Evolutionary conservation across 1,140 invertebrate species (phyloP), one percentile per base, ranked within the genome.

Genomic region (Heliconius nattereri): DNA sequence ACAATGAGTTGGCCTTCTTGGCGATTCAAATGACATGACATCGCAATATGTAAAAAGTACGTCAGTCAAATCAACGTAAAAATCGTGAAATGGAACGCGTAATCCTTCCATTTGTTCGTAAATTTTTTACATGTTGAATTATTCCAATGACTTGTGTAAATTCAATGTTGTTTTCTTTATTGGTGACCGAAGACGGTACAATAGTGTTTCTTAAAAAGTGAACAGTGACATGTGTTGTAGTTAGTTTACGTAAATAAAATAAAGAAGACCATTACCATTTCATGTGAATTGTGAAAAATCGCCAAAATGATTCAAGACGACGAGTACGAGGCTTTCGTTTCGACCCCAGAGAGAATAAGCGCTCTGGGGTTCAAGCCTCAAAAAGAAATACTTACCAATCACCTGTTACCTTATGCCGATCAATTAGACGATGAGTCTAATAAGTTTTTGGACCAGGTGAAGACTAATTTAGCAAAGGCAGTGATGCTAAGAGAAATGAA

Each of bases 401-500:
- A 95, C 87, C 90, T 97, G 60, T 88, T 97, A 54, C 96, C 97
- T 13, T 97, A 97, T 92, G 95, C 95, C 7, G 94, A 95, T 26
- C 89, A 96, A 83, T 86, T 97, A 60, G 96, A 97, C 78, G 92
- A 94, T 23, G 97, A 97, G 91, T 96, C 97, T 2, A 88, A 90
- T 60, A 87, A 84, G 78, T 94, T 96, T 66, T 95, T 97, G 73
- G 82, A 91, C 13, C 95, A 96, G 76, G 97, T 97, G 57, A 97
- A 97, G 91, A 95, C 92, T 74, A 97, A 97, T 92, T 91, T 97
- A 40, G 95, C 95, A 37, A 96, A 95, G 85, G 95, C 96, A 73
- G 94, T 97, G 54, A 95, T 97, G 91, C 91, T 97, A 35, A 93
- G 96, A 26, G 97, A 97, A 92, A 95, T 97, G 86, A 95, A 95